Conservation (phyloP, 2,113 vertebrate genomes). For the Neogobius melanostomus region DNA sequence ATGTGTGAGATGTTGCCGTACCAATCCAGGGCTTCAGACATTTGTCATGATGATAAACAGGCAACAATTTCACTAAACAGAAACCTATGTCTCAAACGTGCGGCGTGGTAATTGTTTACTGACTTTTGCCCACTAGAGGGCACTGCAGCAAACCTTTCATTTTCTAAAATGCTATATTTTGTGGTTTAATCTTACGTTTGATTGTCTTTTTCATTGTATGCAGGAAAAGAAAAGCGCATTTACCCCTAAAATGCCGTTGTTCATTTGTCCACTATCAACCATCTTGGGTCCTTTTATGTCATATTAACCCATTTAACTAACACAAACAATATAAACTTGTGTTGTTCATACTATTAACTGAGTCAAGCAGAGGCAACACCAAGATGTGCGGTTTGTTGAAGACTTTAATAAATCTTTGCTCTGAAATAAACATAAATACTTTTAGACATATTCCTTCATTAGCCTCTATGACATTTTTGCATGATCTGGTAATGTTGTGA, state of each 20-base stretch:
- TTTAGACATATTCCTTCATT: neutral
- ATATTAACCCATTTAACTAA: no score
- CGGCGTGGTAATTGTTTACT: neutral
- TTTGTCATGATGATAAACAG: no score
- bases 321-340: no score
- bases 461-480: neutral
- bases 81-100: no score
- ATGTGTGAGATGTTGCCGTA: neutral
- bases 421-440: conserved; percentile 18
- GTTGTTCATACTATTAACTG: no score
- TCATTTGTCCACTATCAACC: no score
- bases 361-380: neutral
- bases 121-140: neutral
- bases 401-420: neutral
- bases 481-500: conserved; percentile 4
- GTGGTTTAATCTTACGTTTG: no score
- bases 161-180: no score
- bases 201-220: neutral
- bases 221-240: neutral
- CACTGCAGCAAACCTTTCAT: neutral
- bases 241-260: no score
- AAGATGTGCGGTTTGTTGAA: neutral
- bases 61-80: no score
- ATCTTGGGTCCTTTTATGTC: no score
- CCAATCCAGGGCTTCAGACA: neutral